Conservation (phyloP, 92 coral and sea anemone genomes). For the Phymanthus crucifer region DNA sequence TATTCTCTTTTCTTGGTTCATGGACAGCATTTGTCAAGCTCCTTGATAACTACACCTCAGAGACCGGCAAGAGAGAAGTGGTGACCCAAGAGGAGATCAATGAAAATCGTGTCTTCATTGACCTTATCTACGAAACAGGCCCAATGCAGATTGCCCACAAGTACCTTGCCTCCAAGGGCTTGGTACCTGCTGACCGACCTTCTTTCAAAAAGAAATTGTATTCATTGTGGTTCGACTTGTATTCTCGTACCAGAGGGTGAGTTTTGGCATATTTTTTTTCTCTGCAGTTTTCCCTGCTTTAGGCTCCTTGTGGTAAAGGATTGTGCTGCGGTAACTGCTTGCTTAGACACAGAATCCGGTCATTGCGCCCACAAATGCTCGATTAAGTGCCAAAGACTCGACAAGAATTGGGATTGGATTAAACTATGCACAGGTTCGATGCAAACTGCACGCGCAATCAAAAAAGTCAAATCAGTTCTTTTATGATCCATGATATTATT, state of each 20-base stretch:
- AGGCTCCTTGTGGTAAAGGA: background rate
- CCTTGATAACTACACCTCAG: slow-evolving; percentile 91
- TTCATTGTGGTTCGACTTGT: slow-evolving; percentile 88
- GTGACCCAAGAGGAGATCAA: slow-evolving; percentile 82
- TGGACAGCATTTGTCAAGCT: slow-evolving; percentile 81
- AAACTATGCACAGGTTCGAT: too few species aligned
- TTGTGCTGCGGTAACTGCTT: background rate
- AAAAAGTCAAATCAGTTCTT: too few species aligned
- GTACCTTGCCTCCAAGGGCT: slow-evolving; percentile 60
- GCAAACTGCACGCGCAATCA: too few species aligned
- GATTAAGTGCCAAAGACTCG: too few species aligned
- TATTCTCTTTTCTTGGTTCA: background rate
- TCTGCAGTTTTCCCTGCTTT: background rate
- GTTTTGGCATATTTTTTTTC: background rate
- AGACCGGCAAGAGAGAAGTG: slow-evolving; percentile 80
- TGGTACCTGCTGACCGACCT: slow-evolving; percentile 58
- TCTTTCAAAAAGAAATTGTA: slow-evolving; percentile 74
- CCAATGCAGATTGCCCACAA: slow-evolving; percentile 91
- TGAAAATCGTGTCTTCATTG: slow-evolving; percentile 89
- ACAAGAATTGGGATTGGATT: too few species aligned
- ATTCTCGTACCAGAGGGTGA: slow-evolving; percentile 77
- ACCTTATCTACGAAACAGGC: slow-evolving; percentile 83
- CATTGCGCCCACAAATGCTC: too few species aligned
- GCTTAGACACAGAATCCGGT: background rate
- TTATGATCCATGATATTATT: too few species aligned